These are phyloP conservation scores for Chrysolina haemoptera DNA, from an alignment of 2,888 invertebrate genomes.

Conservation along the genomic window DNA sequence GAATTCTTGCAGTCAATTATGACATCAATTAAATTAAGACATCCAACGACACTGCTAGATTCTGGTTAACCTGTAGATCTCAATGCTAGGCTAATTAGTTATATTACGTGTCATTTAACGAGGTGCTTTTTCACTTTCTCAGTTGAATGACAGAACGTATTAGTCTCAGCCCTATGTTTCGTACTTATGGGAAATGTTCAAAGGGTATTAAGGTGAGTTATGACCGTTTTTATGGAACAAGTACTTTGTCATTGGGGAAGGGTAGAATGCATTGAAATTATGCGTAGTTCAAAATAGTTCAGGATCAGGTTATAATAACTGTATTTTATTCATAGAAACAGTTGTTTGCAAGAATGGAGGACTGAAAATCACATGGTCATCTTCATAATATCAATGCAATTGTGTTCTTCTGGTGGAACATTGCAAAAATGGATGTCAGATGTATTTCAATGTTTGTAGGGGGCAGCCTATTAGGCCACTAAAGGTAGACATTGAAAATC, in stretches of 20 bases:
- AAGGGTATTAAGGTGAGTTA: not conserved
- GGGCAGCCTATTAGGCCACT: too few species aligned
- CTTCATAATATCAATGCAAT: too few species aligned
- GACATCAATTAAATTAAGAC: conserved; percentile 1
- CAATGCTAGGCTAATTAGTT: not conserved
- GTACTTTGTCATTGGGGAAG: not conserved
- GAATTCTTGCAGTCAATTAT: not conserved
- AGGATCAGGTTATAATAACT: too few species aligned
- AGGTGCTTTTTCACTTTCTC: not conserved
- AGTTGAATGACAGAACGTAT: not conserved
- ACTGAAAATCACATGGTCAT: too few species aligned
- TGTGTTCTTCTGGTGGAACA: too few species aligned
- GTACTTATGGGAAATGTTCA: conserved; percentile 4
- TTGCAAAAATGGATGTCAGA: too few species aligned
- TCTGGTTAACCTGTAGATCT: conserved; percentile 9
- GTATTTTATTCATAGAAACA: too few species aligned
- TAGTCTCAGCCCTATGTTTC: not conserved
- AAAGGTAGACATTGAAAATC: too few species aligned
- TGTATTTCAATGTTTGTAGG: too few species aligned
- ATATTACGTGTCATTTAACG: not conserved
- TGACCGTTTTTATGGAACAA: not conserved
- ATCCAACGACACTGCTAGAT: conserved; percentile 5
- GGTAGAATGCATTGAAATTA: not conserved
- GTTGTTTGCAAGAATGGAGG: too few species aligned
- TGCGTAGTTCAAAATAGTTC: too few species aligned